Percentiles rank a stretch among this genome's conserved stretches.
phyloP scores from a whole-genome alignment of 2,113 vertebrate genomes.

The Penelope pileata region DNA sequence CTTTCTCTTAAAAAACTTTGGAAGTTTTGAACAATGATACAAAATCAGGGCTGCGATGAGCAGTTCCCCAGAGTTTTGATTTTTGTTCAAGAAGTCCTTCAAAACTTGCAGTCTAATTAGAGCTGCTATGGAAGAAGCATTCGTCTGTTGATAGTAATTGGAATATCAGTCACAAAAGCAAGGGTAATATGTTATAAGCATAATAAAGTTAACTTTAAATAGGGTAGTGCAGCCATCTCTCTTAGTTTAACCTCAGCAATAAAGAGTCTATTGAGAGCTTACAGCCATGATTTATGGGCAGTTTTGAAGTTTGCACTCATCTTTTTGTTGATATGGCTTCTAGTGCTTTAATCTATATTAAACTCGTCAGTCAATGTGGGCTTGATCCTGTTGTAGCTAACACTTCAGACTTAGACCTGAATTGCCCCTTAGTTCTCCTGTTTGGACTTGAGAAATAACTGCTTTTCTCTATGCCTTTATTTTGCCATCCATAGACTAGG shows the following conservation, averaged over 20 bases:
- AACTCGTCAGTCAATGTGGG: background rate
- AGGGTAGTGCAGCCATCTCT: background rate
- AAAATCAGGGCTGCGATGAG: constrained; percentile 11
- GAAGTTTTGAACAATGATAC: constrained; percentile 34
- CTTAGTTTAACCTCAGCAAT: background rate
- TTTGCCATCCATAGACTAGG: background rate
- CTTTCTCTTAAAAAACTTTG: constrained; percentile 14
- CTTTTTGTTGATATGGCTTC: background rate
- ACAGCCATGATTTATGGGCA: background rate
- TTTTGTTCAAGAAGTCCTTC: constrained; percentile 54
- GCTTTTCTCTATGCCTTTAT: background rate
- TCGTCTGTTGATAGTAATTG: constrained; percentile 35
- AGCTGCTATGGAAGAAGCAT: background rate
- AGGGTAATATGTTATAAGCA: constrained; percentile 12
- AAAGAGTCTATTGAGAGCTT: background rate
- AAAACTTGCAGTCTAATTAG: constrained; percentile 50
- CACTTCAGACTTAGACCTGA: background rate
- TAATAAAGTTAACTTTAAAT: constrained; percentile 27
- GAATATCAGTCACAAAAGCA: constrained; percentile 48
- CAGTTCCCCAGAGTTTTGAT: constrained; percentile 25
- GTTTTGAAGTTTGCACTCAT: background rate
- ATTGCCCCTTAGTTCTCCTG: background rate
- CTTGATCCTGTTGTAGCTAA: background rate
- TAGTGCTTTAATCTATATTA: background rate
- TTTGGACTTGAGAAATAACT: background rate